Evolutionary conservation across 2,797 vertebrate genomes (phyloP), one percentile per base, ranked within the genome.

Genomic region (Melanotaenia maccullochi): DNA sequence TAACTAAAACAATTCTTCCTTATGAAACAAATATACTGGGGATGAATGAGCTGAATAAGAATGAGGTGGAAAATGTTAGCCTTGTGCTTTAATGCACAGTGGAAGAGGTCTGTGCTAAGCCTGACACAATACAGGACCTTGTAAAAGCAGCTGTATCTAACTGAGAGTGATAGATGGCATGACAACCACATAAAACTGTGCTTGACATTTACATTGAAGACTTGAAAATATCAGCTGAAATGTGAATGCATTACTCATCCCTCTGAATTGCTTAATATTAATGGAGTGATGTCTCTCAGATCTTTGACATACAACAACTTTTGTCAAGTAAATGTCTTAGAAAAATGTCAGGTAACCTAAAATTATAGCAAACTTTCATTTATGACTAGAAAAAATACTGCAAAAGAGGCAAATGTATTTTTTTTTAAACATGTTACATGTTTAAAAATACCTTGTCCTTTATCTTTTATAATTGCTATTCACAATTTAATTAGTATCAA

Each of bases 151-250:
- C 61, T 76, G 56, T 36, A 71, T 71, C 61, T 69, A 71, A 67
- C 75, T 24, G 65, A 80, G 59, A 73, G 42, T 75, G 74, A 81
- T 65, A 68, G 60, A 87, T 86, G 67, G 66, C 49, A 62, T 72
- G 68, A 78, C 70, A 78, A 76, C 57, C 65, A 58, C 78, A 76
- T 52, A 68, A 77, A 70, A 78, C 61, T 71, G 68, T 57, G 64
- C 75, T 73, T 85, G 83, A 82, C 83, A 85, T 86, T 88, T 86
- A 84, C 76, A 79, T 65, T 14, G 0, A 5, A 78, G 79, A 66
- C 69, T 83, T 76, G 65, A 79, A 80, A 85, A 86, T 79, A 85
- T 78, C 81, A 80, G 64, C 36, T 1, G 9, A 47, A 32, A 82
- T 60, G 71, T 71, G 56, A 74, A 75, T 78, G 73, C 73, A 79